A percentile compares a stretch with the other conserved stretches of the same genome.
phyloP scores from a whole-genome alignment of 2,113 vertebrate genomes.

The Microcebus jonahi region DNA sequence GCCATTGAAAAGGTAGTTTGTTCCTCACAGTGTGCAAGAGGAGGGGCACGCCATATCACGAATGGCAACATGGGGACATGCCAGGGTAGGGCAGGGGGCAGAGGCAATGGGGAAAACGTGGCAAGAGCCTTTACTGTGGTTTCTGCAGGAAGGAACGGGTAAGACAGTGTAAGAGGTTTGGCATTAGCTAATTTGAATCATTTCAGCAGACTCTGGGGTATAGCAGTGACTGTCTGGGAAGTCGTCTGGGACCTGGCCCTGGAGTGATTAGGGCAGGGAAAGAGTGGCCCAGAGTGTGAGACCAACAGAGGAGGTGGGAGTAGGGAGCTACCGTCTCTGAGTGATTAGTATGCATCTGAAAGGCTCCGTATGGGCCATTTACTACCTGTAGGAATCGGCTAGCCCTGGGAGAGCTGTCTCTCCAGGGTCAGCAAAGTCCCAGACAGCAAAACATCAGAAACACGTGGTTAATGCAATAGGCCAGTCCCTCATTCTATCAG shows the following conservation, averaged over 20 bases:
- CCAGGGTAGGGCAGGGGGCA: not conserved
- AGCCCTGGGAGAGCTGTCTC: not conserved
- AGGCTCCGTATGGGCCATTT: not conserved
- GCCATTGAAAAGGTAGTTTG: not conserved
- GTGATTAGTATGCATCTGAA: not conserved
- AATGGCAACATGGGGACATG: not conserved
- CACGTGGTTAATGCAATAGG: not conserved
- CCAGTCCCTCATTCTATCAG: not conserved
- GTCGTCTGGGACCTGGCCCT: not conserved
- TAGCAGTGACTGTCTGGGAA: not conserved
- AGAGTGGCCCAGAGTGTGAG: not conserved
- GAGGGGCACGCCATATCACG: not conserved
- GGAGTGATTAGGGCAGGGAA: not conserved
- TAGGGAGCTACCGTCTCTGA: not conserved
- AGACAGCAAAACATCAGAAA: not conserved
- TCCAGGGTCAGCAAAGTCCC: not conserved
- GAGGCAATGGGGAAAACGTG: not conserved
- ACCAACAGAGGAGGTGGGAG: not conserved
- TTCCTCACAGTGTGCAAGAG: not conserved
- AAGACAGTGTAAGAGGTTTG: not conserved
- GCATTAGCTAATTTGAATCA: not conserved
- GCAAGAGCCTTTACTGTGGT: not conserved
- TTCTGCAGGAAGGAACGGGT: not conserved
- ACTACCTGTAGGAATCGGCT: not conserved
- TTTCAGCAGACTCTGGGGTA: not conserved